Percentiles rank a stretch among this genome's conserved stretches.
Conservation (phyloP, 2,113 vertebrate species). For the Aramus guarauna region DNA sequence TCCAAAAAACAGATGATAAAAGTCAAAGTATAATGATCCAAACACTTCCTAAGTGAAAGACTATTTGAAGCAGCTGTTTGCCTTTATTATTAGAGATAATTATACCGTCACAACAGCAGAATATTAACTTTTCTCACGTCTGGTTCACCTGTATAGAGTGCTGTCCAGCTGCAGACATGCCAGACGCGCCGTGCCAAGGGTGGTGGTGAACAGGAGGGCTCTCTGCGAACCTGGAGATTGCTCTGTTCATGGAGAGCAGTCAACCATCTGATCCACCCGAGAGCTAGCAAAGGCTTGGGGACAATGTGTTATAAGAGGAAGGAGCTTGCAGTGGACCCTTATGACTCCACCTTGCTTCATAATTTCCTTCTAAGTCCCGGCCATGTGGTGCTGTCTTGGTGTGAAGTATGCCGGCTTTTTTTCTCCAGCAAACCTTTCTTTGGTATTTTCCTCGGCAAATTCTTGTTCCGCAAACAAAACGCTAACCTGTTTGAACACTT, state of each 20-base stretch:
- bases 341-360: background rate
- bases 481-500: background rate
- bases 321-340: background rate
- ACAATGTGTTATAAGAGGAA: background rate
- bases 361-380: background rate
- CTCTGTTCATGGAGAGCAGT: background rate
- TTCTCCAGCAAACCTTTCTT: background rate
- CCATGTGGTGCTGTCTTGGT: accelerated
- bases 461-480: background rate
- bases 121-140: constrained; percentile 31
- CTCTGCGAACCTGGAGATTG: background rate
- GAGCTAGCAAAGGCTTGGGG: background rate
- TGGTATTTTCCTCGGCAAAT: background rate
- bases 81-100: constrained; percentile 63
- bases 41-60: background rate
- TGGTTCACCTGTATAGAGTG: constrained; percentile 45
- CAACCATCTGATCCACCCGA: background rate
- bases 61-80: constrained; percentile 44
- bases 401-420: background rate
- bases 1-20: constrained; percentile 34
- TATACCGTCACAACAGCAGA: constrained; percentile 36
- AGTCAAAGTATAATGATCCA: constrained; percentile 41
- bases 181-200: background rate
- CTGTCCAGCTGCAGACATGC: background rate
- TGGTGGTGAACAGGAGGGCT: background rate